Base-by-base conservation (phyloP, 2,797 vertebrate species). In the Podarcis lilfordi region DNA sequence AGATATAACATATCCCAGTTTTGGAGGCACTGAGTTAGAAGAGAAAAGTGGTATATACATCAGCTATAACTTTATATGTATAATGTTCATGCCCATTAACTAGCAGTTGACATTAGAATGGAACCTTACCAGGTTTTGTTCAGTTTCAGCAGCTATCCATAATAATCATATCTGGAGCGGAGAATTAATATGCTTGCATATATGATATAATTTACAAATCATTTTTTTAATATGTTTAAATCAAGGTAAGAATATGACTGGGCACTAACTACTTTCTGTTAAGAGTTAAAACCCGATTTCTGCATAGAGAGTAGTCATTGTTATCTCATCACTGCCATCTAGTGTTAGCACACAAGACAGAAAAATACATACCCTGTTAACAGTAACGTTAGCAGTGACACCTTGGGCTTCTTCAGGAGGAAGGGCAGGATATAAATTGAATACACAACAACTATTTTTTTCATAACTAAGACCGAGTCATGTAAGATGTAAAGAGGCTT, bases 321-420 rank as follows among this genome's bases (percentile, higher is more conserved):
- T 45, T 61, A 37, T 9, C 13, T 84, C 35, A 72, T 71, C 9
- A 84, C 64, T 79, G 75, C 59, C 87, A 80, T 78, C 76, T 88
- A 8, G 66, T 84, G 82, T 59, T 88, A 79, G 61, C 11, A 43
- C 32, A 40, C 19, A 61, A 71, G 10, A 72, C n/a, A 72, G 17
- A 13, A 8, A 8, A 17, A n/a, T 1, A 50, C 25, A 55, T 27
- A 50, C 4, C 9, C 4, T 29, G 43, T 78, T 45, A 50, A 50
- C 25, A 68, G 32, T 4, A 82, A 68, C 37, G 29, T 40, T 15
- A 82, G 27, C 4, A 10, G 50, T 55, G 50, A 55, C 13, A 55
- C 50, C 13, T 15, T 55, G 50, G 13, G 3, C 50, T 55, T 55
- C 50, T 50, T 50, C 3, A 3, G 50, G 50, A 50, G 50, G 50